phyloP scores from a whole-genome alignment of 2,888 invertebrate species.

The Acleris literana region DNA sequence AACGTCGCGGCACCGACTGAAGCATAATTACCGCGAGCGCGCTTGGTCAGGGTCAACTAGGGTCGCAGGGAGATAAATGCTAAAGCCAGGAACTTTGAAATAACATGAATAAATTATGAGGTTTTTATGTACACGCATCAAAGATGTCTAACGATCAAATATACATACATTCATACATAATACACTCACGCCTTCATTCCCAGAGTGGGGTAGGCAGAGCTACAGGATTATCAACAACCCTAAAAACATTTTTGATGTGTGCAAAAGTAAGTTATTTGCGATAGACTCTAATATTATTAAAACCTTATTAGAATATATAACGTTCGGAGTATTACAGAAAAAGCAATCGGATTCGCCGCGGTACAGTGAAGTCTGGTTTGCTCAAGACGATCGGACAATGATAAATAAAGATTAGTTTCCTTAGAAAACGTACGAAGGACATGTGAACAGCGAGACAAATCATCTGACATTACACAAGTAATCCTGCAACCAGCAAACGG shows the following conservation, averaged over 20 bases:
- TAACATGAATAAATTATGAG: no score
- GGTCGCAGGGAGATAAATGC: no score
- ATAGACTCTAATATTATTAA: background rate
- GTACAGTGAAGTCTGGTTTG: constrained; percentile 37
- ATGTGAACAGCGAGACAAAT: constrained; percentile 26
- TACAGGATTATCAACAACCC: no score
- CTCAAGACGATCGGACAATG: constrained; percentile 12
- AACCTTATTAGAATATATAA: background rate
- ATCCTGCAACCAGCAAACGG: no score
- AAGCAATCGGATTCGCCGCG: constrained; percentile 11
- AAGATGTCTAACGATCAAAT: no score
- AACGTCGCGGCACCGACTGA: constrained; percentile 17
- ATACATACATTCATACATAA: no score
- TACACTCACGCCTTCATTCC: no score
- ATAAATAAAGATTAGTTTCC: constrained; percentile 38
- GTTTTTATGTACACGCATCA: no score
- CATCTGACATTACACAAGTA: background rate
- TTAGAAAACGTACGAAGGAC: constrained; percentile 16
- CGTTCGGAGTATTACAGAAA: constrained; percentile 2
- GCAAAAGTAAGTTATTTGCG: background rate
- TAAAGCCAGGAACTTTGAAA: no score
- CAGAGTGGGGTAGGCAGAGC: no score
- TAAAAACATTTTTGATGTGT: no score
- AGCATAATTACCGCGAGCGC: constrained; percentile 15
- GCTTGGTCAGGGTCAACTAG: no score